These are phyloP conservation scores for Nymphicus hollandicus DNA, from an alignment of 2,113 vertebrate genomes.

Conservation along the genomic window DNA sequence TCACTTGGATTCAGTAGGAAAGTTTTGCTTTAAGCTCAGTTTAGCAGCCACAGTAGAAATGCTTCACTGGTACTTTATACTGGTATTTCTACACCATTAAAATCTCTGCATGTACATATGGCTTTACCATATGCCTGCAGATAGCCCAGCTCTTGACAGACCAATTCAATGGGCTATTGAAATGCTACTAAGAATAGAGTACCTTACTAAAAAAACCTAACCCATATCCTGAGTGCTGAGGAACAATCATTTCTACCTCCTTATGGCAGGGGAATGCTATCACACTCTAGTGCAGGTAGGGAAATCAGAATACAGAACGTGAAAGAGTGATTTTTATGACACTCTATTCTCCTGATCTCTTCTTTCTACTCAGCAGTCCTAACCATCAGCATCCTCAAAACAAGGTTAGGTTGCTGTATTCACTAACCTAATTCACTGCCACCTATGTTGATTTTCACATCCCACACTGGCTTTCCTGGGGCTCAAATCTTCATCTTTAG, in stretches of 20 bases:
- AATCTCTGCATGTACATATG: conserved; percentile 6
- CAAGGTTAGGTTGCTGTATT: background rate
- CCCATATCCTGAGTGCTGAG: background rate
- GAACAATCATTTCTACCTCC: background rate
- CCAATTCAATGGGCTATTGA: background rate
- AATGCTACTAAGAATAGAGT: background rate
- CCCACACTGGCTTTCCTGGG: background rate
- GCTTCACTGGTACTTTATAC: background rate
- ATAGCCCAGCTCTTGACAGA: background rate
- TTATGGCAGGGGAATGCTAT: background rate
- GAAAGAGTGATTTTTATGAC: background rate
- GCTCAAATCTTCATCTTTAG: background rate
- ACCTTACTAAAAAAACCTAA: background rate
- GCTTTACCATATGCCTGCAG: background rate
- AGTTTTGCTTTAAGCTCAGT: background rate
- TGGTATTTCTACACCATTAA: conserved; percentile 3
- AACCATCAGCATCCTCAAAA: background rate
- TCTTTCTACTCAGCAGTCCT: background rate
- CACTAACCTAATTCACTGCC: background rate
- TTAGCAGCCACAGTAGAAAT: background rate
- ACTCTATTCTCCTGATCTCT: background rate
- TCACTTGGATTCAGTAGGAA: background rate
- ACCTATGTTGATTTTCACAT: background rate
- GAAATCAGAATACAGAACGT: background rate
- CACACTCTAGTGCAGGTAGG: background rate